These are phyloP conservation scores for Limnothrissa miodon DNA, from an alignment of 2,113 vertebrate genomes.

Conservation along the genomic window DNA sequence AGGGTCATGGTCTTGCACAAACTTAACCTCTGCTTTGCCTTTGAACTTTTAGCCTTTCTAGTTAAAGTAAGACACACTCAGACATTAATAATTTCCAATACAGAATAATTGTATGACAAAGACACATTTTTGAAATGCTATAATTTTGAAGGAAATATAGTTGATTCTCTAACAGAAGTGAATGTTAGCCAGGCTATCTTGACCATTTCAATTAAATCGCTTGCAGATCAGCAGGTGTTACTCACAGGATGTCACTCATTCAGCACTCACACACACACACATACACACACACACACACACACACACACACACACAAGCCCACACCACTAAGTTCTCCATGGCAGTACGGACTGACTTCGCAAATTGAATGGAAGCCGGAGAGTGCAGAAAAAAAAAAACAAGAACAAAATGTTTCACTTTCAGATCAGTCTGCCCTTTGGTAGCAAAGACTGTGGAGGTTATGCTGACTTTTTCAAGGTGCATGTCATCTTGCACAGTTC, in stretches of 20 bases:
- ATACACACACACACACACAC: too few relatives aligned
- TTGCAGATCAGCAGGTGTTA: too few relatives aligned
- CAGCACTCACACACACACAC: too few relatives aligned
- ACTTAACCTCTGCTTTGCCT: conserved; percentile 44
- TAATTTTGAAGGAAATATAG: too few relatives aligned
- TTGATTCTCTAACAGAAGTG: too few relatives aligned
- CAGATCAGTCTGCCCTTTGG: background rate
- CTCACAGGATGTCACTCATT: too few relatives aligned
- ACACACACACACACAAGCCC: too few relatives aligned
- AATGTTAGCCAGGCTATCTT: too few relatives aligned
- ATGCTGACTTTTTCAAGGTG: conserved; percentile 23
- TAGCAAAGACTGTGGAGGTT: conserved; percentile 20
- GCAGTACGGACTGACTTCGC: background rate
- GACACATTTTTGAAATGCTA: background rate
- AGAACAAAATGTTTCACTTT: conserved; percentile 17
- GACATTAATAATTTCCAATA: conserved; percentile 36
- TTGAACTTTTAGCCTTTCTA: conserved; percentile 39
- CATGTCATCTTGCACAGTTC: background rate
- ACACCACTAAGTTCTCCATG: background rate
- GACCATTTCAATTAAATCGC: too few relatives aligned
- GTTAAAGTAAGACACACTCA: conserved; percentile 40
- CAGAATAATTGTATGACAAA: conserved; percentile 30
- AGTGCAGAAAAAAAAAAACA: background rate
- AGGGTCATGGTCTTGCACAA: background rate
- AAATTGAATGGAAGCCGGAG: background rate